phyloP scores from a whole-genome alignment of 2,888 invertebrate species.

The Argyra leucocephala region DNA sequence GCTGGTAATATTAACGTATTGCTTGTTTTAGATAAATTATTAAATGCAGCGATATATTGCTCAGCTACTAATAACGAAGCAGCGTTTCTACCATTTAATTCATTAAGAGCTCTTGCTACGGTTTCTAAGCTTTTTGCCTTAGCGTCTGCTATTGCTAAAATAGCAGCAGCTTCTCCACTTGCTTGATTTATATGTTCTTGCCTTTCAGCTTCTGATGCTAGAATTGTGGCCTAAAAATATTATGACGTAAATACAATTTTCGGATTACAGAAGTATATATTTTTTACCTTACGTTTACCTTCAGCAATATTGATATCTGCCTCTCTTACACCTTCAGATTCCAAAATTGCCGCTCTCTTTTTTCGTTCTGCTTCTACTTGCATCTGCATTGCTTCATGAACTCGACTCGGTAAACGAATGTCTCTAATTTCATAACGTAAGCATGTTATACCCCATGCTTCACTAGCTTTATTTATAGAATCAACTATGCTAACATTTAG shows the following conservation, averaged over 20 bases:
- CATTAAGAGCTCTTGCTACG: slow-evolving; percentile 55
- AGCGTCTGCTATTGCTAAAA: slow-evolving; percentile 85
- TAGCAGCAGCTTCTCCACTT: slow-evolving; percentile 81
- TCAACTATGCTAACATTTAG: slow-evolving; percentile 91
- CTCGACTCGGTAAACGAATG: slow-evolving; percentile 58
- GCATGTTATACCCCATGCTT: slow-evolving; percentile 96
- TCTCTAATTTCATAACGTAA: slow-evolving; percentile 88
- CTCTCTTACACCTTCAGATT: slow-evolving; percentile 87
- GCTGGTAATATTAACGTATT: slow-evolving; percentile 92
- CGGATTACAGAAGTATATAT: too few species aligned
- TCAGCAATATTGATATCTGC: slow-evolving; percentile 97
- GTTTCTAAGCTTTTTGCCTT: slow-evolving; percentile 72
- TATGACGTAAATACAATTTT: too few species aligned
- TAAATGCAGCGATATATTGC: slow-evolving; percentile 90
- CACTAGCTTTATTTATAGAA: slow-evolving; percentile 94
- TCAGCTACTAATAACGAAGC: slow-evolving; percentile 89
- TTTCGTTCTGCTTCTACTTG: slow-evolving; percentile 97
- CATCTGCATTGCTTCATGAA: slow-evolving; percentile 99
- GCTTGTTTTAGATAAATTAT: slow-evolving; percentile 81
- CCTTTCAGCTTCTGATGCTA: slow-evolving; percentile 71
- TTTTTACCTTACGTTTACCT: slow-evolving; percentile 64
- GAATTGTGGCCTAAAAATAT: slow-evolving; percentile 13
- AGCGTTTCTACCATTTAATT: slow-evolving; percentile 72
- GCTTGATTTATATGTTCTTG: slow-evolving; percentile 93
- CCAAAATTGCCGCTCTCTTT: slow-evolving; percentile 91